A percentile compares a stretch with the other conserved stretches of the same genome.
These are phyloP conservation scores for Cisticola juncidis DNA, from an alignment of 2,113 vertebrate species.

Conservation along the genomic window DNA sequence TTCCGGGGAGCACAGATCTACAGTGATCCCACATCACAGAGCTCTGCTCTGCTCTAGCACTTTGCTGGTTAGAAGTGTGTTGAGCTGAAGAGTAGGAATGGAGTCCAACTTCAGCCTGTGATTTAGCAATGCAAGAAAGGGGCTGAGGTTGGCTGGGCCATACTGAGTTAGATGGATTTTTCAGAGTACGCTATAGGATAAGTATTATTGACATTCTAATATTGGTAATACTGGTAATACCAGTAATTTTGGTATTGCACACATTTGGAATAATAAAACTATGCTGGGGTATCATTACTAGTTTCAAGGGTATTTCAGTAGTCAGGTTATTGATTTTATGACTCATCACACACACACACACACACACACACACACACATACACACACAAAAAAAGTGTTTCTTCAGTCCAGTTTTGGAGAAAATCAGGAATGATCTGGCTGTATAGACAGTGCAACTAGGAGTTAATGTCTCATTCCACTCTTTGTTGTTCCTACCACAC, in stretches of 20 bases:
- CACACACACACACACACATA: not conserved
- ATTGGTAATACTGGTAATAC: not conserved
- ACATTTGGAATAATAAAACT: not conserved
- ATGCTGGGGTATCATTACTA: not conserved
- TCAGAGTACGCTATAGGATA: not conserved
- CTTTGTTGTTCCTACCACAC: not conserved
- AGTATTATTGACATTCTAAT: not conserved
- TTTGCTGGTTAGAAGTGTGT: not conserved
- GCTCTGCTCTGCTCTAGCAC: not conserved
- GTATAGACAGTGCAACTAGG: not conserved
- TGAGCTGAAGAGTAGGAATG: not conserved
- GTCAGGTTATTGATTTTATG: not conserved
- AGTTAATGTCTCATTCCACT: not conserved
- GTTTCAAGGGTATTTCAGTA: not conserved
- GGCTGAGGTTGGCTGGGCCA: not conserved
- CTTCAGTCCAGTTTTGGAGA: not conserved
- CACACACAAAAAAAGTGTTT: not conserved
- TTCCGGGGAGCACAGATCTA: not conserved
- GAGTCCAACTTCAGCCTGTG: not conserved
- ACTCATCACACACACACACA: not conserved
- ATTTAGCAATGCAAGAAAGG: not conserved
- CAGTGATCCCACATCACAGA: not conserved
- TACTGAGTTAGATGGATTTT: not conserved
- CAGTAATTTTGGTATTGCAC: not conserved
- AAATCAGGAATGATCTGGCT: not conserved